Percentiles rank a stretch among this genome's conserved stretches.
These are phyloP conservation scores for Brienomyrus longianalis DNA, from an alignment of 2,113 vertebrate genomes.

Conservation along the genomic window DNA sequence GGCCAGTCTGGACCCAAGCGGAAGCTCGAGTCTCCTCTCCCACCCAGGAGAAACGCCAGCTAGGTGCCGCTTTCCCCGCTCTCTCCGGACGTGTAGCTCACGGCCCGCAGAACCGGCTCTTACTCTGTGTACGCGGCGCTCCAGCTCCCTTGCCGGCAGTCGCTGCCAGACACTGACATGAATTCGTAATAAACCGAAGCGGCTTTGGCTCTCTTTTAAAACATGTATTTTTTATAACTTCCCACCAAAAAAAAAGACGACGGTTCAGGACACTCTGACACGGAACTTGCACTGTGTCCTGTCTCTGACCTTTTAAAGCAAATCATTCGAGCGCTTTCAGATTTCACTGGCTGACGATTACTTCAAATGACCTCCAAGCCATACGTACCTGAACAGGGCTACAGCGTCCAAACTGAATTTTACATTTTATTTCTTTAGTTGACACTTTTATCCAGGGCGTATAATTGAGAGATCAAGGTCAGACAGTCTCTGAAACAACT, in stretches of 20 bases:
- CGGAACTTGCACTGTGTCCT: background rate
- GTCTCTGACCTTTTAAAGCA: background rate
- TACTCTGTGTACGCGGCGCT: background rate
- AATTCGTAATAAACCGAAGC: background rate
- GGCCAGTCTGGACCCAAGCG: background rate
- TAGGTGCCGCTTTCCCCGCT: background rate
- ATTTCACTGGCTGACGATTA: background rate
- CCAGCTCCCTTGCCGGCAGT: background rate
- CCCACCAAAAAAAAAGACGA: background rate
- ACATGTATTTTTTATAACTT: background rate
- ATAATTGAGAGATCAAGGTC: background rate
- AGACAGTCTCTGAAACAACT: background rate
- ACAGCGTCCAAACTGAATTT: background rate
- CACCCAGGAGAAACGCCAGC: background rate
- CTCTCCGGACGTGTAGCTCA: background rate
- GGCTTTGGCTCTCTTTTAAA: background rate
- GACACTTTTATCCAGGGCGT: background rate
- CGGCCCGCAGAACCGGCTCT: background rate
- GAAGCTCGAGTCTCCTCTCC: background rate
- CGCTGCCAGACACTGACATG: background rate
- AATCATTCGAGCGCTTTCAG: background rate
- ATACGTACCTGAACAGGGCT: background rate
- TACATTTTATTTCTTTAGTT: background rate
- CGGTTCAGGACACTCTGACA: background rate
- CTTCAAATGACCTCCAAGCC: background rate